These are phyloP conservation scores for Micromussa lordhowensis DNA, from an alignment of 92 coral and sea anemone species.

Conservation along the genomic window DNA sequence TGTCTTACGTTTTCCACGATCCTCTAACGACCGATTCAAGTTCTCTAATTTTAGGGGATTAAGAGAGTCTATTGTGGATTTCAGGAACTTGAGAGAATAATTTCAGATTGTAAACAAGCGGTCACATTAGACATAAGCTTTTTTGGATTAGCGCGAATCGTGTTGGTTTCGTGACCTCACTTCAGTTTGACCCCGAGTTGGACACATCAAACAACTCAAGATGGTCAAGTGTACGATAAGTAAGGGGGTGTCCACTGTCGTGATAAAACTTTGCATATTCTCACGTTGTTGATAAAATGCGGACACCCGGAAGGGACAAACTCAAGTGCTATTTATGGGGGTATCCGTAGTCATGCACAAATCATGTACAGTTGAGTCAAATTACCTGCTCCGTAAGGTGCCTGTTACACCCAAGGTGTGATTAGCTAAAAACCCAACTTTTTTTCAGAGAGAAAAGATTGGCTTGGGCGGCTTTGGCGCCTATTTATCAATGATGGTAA, in stretches of 20 bases:
- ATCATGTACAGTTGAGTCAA: background rate
- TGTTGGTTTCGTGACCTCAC: constrained; percentile 25
- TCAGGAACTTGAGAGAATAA: background rate
- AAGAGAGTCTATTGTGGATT: background rate
- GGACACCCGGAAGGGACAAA: background rate
- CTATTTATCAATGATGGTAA: no score
- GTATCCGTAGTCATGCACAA: background rate
- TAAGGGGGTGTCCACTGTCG: background rate
- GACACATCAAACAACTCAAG: background rate
- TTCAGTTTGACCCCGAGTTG: no score
- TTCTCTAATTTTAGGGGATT: background rate
- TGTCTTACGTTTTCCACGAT: background rate
- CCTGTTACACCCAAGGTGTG: background rate
- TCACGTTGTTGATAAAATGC: background rate
- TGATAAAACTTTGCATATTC: background rate
- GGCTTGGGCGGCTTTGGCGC: no score
- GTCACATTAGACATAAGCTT: background rate
- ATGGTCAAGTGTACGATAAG: background rate
- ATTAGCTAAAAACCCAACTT: background rate
- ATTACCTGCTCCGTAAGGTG: background rate
- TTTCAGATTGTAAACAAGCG: background rate
- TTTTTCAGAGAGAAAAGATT: no score
- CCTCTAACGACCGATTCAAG: background rate
- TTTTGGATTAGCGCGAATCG: background rate
- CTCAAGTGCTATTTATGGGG: background rate